Conservation (phyloP, 2,888 invertebrate species). For the Melinopterus prodromus region DNA sequence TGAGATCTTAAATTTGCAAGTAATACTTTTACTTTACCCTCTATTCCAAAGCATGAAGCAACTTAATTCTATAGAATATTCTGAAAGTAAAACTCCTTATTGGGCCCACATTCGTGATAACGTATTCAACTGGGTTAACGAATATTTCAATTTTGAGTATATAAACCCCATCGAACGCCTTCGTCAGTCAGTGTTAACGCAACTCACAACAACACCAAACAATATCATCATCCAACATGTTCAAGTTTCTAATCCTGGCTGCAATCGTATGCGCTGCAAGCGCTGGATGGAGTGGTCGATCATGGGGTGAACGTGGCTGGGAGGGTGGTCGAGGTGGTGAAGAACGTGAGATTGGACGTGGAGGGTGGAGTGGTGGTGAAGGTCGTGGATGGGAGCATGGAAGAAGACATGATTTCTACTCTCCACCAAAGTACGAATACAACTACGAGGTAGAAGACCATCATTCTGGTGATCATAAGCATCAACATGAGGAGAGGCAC, state of each 20-base stretch:
- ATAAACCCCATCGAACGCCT: background rate
- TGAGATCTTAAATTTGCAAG: too few relatives aligned
- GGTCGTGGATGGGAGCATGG: conserved; percentile 26
- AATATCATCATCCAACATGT: background rate
- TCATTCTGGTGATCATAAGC: conserved; percentile 60
- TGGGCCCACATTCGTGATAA: background rate
- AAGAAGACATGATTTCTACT: conserved; percentile 41
- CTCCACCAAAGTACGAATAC: conserved; percentile 59
- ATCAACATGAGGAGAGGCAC: conserved; percentile 58
- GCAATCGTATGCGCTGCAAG: conserved; percentile 7
- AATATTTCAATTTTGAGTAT: background rate
- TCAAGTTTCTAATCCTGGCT: conserved; percentile 20
- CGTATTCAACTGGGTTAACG: background rate
- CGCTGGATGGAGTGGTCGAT: conserved; percentile 23
- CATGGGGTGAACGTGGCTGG: conserved; percentile 27
- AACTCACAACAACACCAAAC: background rate
- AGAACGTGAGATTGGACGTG: conserved; percentile 7
- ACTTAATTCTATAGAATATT: background rate
- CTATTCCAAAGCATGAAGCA: background rate
- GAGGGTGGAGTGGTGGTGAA: conserved; percentile 22
- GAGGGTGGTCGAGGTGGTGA: conserved; percentile 28
- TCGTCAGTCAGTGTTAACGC: background rate
- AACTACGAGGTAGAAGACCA: conserved; percentile 59
- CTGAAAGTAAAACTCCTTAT: background rate
- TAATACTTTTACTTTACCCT: too few relatives aligned